Conservation (phyloP, 2,888 invertebrate species). For the Geophilus truncorum region DNA sequence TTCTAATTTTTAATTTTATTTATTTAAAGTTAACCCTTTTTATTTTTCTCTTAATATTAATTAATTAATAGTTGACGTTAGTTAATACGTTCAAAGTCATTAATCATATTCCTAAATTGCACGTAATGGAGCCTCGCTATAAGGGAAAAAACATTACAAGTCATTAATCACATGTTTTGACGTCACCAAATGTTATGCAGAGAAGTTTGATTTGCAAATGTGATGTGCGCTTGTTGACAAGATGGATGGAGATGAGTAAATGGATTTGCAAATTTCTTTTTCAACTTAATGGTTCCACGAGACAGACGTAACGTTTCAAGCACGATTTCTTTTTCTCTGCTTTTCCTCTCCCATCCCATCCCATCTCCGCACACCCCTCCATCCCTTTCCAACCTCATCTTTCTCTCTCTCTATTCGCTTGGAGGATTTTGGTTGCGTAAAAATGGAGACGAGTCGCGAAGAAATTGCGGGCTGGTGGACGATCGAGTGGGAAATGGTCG, state of each 20-base stretch:
- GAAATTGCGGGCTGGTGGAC: slow-evolving; percentile 10
- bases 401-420: not conserved
- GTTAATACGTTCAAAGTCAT: slow-evolving; percentile 2
- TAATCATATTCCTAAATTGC: not conserved
- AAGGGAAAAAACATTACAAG: not conserved
- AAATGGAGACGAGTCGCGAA: slow-evolving; percentile 20
- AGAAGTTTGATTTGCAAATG: not conserved
- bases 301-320: not conserved
- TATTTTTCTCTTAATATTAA: not conserved
- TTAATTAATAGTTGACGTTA: not conserved
- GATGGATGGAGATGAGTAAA: slow-evolving; percentile 13
- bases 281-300: not conserved
- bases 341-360: not conserved
- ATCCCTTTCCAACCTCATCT: not conserved
- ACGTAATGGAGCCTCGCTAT: not conserved
- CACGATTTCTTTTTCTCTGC: not conserved
- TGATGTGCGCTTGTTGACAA: not conserved
- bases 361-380: not conserved
- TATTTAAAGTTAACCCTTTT: not conserved
- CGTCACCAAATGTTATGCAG: slow-evolving; percentile 10
- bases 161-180: slow-evolving; percentile 20
- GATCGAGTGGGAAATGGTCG: slow-evolving; percentile 16
- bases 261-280: slow-evolving; percentile 16
- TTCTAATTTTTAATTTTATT: not conserved
- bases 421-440: not conserved